Conservation (phyloP, 2,113 vertebrate genomes). For the Erythrocercus mccallii region DNA sequence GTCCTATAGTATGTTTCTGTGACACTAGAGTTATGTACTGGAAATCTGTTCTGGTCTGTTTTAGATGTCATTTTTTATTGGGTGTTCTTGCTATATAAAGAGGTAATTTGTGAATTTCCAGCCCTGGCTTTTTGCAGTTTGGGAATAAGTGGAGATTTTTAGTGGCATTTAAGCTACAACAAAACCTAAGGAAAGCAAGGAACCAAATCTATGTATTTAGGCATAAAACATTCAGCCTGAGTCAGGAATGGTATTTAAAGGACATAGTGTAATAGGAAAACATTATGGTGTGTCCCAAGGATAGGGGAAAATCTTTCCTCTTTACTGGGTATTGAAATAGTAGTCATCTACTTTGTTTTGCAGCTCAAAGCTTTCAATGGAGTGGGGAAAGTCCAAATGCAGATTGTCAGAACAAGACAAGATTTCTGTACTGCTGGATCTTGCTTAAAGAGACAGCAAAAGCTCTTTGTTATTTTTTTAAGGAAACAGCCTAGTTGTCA, state of each 20-base stretch:
- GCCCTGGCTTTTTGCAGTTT: background rate
- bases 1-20: background rate
- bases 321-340: background rate
- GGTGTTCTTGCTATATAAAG: background rate
- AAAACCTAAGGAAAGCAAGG: background rate
- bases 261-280: background rate
- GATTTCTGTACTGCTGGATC: background rate
- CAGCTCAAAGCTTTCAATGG: background rate
- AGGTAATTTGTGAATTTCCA: background rate
- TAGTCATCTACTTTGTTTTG: background rate
- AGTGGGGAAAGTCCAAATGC: background rate
- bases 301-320: background rate
- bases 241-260: background rate
- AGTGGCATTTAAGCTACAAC: background rate
- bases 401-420: background rate
- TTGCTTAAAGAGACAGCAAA: background rate
- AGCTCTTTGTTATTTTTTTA: background rate
- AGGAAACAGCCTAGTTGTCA: background rate
- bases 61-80: background rate
- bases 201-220: background rate
- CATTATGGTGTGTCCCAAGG: background rate
- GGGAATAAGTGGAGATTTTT: background rate
- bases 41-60: background rate
- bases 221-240: background rate
- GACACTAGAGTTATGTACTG: background rate